A percentile compares a stretch with the other conserved stretches of the same genome.
phyloP scores from a whole-genome alignment of 2,797 vertebrate genomes.

The Parotocinclus haroldoi region DNA sequence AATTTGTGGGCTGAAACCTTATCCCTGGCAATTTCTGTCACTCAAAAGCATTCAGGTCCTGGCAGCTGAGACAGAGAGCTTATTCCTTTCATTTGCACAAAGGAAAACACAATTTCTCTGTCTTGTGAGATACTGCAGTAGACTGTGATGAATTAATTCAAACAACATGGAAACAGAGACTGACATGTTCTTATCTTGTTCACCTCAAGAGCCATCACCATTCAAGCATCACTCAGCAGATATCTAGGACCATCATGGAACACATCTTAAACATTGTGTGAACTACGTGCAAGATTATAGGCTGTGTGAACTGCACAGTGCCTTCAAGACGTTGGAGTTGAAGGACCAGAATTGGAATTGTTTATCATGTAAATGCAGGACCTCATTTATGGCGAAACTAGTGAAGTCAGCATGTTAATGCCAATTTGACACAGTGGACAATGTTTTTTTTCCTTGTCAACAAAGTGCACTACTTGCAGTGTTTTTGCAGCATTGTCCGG shows the following conservation, averaged over 20 bases:
- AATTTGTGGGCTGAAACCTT: slow-evolving; percentile 71
- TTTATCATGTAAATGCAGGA: no score
- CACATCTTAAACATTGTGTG: slow-evolving; percentile 6
- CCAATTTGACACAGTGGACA: no score
- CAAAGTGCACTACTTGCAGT: no score
- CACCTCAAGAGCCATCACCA: slow-evolving; percentile 49
- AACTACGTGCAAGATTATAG: no score
- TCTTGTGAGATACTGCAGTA: slow-evolving; percentile 48
- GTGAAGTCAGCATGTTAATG: no score
- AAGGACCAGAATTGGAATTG: no score
- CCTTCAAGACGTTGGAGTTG: no score
- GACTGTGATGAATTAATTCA: slow-evolving; percentile 54
- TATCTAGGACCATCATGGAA: slow-evolving; percentile 10
- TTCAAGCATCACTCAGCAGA: slow-evolving; percentile 38
- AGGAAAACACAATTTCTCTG: slow-evolving; percentile 56
- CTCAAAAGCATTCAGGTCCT: slow-evolving; percentile 69
- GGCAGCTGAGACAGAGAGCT: slow-evolving; percentile 62
- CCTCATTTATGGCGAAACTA: no score
- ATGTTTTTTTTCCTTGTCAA: no score
- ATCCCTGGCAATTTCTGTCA: slow-evolving; percentile 76
- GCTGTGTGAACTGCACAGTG: no score
- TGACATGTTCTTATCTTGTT: slow-evolving; percentile 56
- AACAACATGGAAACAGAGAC: slow-evolving; percentile 50
- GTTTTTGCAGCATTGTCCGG: no score
- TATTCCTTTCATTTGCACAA: slow-evolving; percentile 63